Conservation (phyloP, 2,113 vertebrate genomes). For the Monarcha castaneiventris region DNA sequence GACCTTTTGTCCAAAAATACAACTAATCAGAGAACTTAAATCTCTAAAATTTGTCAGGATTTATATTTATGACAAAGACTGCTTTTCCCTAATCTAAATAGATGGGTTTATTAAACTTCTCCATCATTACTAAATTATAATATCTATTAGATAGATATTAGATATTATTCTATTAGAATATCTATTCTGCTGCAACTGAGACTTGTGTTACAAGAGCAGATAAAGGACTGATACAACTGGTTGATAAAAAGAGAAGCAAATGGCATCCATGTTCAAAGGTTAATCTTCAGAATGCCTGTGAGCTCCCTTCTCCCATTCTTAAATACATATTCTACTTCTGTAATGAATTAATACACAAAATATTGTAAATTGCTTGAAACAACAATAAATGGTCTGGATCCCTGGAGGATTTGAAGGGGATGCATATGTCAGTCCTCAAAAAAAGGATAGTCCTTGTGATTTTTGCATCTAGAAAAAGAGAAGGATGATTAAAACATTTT, state of each 20-base stretch:
- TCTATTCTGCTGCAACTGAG: neutral
- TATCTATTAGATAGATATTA: no score
- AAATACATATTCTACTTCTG: neutral
- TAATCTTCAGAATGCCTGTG: neutral
- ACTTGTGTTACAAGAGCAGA: neutral
- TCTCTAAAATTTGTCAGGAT: neutral
- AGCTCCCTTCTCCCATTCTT: neutral
- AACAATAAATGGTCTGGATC: neutral
- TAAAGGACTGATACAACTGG: neutral
- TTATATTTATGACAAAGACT: neutral
- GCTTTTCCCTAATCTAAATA: neutral
- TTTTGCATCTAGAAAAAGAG: neutral
- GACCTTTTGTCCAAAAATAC: neutral
- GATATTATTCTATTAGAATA: no score
- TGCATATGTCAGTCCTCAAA: neutral
- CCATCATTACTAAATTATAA: neutral
- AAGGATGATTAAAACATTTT: neutral
- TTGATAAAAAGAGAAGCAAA: neutral
- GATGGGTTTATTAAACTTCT: neutral
- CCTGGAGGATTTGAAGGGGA: neutral
- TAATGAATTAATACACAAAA: neutral
- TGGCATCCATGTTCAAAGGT: fast-evolving
- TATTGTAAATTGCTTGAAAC: neutral
- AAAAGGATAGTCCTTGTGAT: neutral
- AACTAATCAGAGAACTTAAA: neutral